Evolutionary conservation across 2,113 vertebrate species (phyloP), one percentile per base, ranked within the genome.

Genomic region (Lepisosteus oculatus): DNA sequence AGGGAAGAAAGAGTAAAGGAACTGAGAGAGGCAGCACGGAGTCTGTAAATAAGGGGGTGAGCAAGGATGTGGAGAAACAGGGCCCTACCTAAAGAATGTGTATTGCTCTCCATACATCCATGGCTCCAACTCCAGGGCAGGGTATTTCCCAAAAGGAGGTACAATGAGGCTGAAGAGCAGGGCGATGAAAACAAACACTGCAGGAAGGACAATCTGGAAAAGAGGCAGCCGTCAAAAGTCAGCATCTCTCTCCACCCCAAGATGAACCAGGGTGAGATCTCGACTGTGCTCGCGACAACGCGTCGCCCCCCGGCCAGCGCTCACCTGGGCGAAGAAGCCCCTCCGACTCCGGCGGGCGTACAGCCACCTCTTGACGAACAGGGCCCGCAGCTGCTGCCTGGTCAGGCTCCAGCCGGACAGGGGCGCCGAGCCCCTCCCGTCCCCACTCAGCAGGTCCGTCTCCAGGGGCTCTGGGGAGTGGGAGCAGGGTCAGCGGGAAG

Each of bases 11-110:
- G 11, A 14, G 9, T 68, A 4, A 59, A 29, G 12, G 41, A 56
- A 70, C 6, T 17, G 15, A 9, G 43, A 41, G 9, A 44, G 13
- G 54, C 55, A 11, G 9, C 17, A 3, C 3, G 3, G 17, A 29
- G 17, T 29, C 17, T 2, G 3, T 61, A 15, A 6, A 1, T 43
- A 11, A 0, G 0, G 43, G 17, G 6, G 6, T 6, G 0, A 29
- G 17, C 17, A 29, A 29, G 17, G 1, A 29, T 29, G 17, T 29
- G 17, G 17, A 29, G 17, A 29, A 29, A 29, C 17, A 29, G 17
- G 17, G 17, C 17, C 17, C 0, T 79, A 97, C 96, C 96, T 97
- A 87, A 95, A 92, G 79, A 97, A 97, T 61, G 94, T 95, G 79
- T 88, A 90, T 83, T 96, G 96, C 2, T 91, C 76, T 3, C 93